These are phyloP conservation scores for Glandiceps talaboti DNA, from an alignment of 53 echinoderm and acorn worm species.

Conservation along the genomic window DNA sequence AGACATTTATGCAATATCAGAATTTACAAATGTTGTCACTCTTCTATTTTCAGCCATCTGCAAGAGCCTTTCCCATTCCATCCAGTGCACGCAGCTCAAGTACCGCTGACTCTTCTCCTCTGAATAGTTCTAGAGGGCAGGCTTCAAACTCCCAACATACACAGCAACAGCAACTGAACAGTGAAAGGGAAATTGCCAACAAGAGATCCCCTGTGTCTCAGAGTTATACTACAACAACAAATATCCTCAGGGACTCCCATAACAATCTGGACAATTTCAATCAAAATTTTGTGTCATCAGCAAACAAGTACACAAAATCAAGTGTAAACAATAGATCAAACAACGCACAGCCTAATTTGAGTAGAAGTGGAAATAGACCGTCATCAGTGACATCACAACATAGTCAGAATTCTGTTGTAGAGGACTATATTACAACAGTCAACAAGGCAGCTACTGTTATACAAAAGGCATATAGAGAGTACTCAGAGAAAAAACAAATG, in stretches of 20 bases:
- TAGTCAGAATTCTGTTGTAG: slow-evolving; percentile 25
- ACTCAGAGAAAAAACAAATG: slow-evolving; percentile 3
- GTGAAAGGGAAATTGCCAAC: slow-evolving; percentile 17
- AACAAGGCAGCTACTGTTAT: slow-evolving; percentile 73
- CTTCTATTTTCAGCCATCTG: slow-evolving; percentile 67
- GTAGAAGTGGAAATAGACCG: background rate
- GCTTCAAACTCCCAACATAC: slow-evolving; percentile 3
- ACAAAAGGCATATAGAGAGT: slow-evolving; percentile 57
- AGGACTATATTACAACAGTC: slow-evolving; percentile 74
- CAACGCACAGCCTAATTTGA: background rate
- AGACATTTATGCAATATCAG: too few species aligned
- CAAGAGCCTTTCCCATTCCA: slow-evolving; percentile 83
- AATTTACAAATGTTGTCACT: too few species aligned
- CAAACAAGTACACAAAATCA: background rate
- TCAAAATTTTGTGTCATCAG: background rate
- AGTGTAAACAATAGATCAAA: background rate
- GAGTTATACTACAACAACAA: slow-evolving; percentile 8
- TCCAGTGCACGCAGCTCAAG: slow-evolving; percentile 85
- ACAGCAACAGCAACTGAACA: slow-evolving; percentile 32
- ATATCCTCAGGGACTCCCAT: slow-evolving; percentile 4
- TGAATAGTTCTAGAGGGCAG: slow-evolving; percentile 30
- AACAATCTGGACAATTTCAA: background rate
- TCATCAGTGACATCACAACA: background rate
- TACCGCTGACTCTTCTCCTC: slow-evolving; percentile 68
- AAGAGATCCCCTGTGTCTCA: slow-evolving; percentile 6